Evolutionary conservation across 2,113 vertebrate species (phyloP), one percentile per base, ranked within the genome.

Genomic region (Limanda limanda): DNA sequence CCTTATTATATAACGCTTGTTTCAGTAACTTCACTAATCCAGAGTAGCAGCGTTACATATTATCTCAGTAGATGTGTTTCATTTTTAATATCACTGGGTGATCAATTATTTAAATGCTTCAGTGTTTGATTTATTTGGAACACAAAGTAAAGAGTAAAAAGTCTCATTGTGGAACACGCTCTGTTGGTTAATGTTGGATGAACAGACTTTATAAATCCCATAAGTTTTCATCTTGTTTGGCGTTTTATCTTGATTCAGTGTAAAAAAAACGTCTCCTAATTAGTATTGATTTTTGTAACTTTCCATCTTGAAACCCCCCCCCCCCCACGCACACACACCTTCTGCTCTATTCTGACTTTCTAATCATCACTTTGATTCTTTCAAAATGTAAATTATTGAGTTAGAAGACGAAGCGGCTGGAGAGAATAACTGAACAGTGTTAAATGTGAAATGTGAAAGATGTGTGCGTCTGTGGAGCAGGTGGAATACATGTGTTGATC

Each of bases 211-310:
- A 54, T 68, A 17, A 51, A 68, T 62, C 67, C 55, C 47, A 48
- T 35, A 75, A 48, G 37, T 8, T 71, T 31, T 75, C 14, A 60
- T 74, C 37, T 17, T 15, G 2, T 55, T 25, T 37, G 69, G 35
- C 61, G 59, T 77, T 31, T 81, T 48, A 71, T 76, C 68, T 59
- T 42, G 25, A 81, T 65, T 68, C 59, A 63, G 0, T 27, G 77
- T n/a, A 5, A 18, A 48, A 27, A 63, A 47, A 56, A 71, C 25
- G 31, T 25, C 8, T 63, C 31, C 21, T 70, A 81, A 77, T 66
- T 70, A 25, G 1, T 70, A 74, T 45, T 35, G 69, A 78, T 71
- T 81, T 60, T 47, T 65, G 24, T 35, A 57, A 40, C 45, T 69
- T 55, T 59, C 9, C 31, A 51, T 66, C n/a, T 48, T 5, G 21